Evolutionary conservation across 2,113 vertebrate genomes (phyloP), one percentile per base, ranked within the genome.

Genomic region (Hemiscyllium ocellatum): DNA sequence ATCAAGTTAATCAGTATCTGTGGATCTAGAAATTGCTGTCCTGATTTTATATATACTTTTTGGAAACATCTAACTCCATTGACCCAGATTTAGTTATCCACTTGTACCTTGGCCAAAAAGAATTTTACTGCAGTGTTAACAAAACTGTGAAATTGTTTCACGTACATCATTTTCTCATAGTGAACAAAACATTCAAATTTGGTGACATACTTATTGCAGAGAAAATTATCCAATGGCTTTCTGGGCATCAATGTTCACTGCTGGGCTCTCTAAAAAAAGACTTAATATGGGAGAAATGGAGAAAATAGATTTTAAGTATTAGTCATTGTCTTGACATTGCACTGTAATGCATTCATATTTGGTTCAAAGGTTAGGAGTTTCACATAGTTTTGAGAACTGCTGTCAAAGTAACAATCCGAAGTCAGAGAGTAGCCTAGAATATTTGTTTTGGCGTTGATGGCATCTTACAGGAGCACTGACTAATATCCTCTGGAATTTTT

Each of bases 401-500:
- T 95, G 1, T 72, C 42, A 76, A 76, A 33, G 69, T 76, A 72
- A 72, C 69, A 52, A 47, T 24, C 13, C 42, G 52, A 69, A 52
- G 69, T 2, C 69, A 47, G 42, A 95, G 69, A 70, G 29, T 29
- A 72, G 69, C 33, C 26, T 47, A 33, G 68, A 95, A 76, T 95
- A 76, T 95, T 95, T 95, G 47, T 13, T 95, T 95, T 95, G 94
- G 94, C 68, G 26, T 12, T 15, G 20, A 13, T 68, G 91, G 61
- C 19, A 42, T 33, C 68, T 70, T 26, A 26, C 68, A 29, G 19
- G 72, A 70, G 33, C 12, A 52, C 37, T 95, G 37, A 52, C 12
- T 95, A 33, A 95, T 76, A 76, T 15, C 68, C 68, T 29, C 69
- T 22, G 94, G 94, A 95, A 95, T 72, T 95, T 95, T 70, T 29